Evolutionary conservation across 2,797 vertebrate genomes (phyloP).

Genomic region (Clamator glandarius): DNA sequence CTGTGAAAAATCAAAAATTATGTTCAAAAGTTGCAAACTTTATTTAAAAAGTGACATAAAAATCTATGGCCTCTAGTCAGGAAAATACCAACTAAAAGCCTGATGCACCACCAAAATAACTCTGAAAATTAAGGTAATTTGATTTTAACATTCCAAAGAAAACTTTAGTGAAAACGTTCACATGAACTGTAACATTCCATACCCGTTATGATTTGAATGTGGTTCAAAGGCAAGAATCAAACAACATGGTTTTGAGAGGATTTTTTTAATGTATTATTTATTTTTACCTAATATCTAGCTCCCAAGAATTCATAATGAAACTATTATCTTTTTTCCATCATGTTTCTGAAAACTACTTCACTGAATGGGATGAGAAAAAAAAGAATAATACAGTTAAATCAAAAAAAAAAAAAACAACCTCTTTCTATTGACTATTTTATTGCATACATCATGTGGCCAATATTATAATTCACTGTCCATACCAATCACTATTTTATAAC

Average conservation of each 20-base stretch:
- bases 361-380: not conserved
- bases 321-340: not conserved
- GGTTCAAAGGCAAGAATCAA: not conserved
- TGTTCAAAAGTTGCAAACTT: not conserved
- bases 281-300: not conserved
- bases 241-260: not conserved
- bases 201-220: not conserved
- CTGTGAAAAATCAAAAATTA: not conserved
- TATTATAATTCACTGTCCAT: not conserved
- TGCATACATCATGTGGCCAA: not conserved
- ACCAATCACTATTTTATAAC: not conserved
- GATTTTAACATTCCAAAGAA: not conserved
- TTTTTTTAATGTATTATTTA: not conserved
- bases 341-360: not conserved
- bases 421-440: not conserved
- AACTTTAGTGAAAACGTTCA: not conserved
- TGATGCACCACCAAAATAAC: not conserved
- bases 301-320: not conserved
- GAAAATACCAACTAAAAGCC: not conserved
- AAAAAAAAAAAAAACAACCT: rapidly evolving
- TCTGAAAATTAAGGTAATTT: not conserved
- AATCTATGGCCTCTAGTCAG: not conserved
- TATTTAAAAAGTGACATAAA: not conserved
- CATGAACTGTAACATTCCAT: not conserved
- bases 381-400: not conserved